Evolutionary conservation across 1,140 invertebrate genomes (phyloP), one percentile per base, ranked within the genome.

Genomic region (Hypsibius dujardini): DNA sequence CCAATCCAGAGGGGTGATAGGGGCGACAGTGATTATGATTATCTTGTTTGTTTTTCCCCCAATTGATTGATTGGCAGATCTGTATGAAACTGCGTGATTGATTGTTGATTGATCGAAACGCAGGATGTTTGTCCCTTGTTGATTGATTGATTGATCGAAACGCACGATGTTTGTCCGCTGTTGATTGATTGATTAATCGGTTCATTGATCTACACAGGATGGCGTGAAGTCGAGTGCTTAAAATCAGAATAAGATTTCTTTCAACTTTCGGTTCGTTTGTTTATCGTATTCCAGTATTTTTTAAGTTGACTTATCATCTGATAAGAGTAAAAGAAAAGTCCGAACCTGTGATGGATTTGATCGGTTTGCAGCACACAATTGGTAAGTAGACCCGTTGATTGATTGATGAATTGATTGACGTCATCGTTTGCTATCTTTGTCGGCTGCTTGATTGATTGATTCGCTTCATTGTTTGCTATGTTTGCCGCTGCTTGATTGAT

Each of bases 1-100:
- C 28, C 70, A n/a, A 72, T 46, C 47, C 50, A 28, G 2, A 47
- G 45, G 28, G 7, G n/a, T 75, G 2, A 1, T 15, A 46, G 59
- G 28, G 1, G 50, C 59, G 15, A 72, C 7, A 45, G 62, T 70
- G 28, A 79, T 70, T 47, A 70, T 40, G 46, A 59, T 7, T 59
- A 71, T 69, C 50, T 14, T 59, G 60, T 67, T 47, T 69, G 42
- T 72, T 62, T 70, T 28, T 28, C 28, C 28, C 28, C 28, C 28
- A 28, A 28, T 28, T 28, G 28, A 28, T 28, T 28, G 28, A 28
- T 28, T 28, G 28, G 28, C 28, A 28, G 28, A 28, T 28, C 28
- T 28, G 28, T 28, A 28, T 71, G 46, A 46, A 45, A 67, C 40
- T 75, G 40, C 46, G 15, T 45, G 74, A 45, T 62, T 47, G 45